Conservation (phyloP, 2,888 invertebrate species). For the Theretra japonica region DNA sequence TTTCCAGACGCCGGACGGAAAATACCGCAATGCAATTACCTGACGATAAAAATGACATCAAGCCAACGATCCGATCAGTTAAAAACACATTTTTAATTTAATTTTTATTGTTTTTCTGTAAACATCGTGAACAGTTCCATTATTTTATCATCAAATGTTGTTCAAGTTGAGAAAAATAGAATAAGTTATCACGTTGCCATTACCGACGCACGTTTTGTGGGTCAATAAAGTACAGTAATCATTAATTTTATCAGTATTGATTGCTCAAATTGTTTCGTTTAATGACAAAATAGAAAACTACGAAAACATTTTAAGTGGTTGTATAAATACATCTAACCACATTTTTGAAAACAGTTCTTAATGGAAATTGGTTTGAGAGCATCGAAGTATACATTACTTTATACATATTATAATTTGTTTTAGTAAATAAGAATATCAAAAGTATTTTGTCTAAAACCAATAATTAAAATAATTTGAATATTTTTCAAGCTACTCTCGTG, state of each 20-base stretch:
- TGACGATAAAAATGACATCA: conserved; percentile 11
- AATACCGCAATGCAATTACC: conserved; percentile 33
- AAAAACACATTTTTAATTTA: background rate
- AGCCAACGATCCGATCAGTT: conserved; percentile 2
- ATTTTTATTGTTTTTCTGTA: conserved; percentile 25
- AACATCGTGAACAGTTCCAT: conserved; percentile 27
- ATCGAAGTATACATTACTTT: too few relatives aligned
- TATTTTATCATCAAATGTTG: conserved; percentile 2
- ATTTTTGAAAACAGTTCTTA: too few relatives aligned
- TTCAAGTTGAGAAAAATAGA: conserved; percentile 17
- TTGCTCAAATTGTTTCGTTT: background rate
- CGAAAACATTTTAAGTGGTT: too few relatives aligned
- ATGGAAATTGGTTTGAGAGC: too few relatives aligned
- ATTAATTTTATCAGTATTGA: conserved; percentile 1
- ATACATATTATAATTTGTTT: too few relatives aligned
- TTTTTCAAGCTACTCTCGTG: too few relatives aligned
- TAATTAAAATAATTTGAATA: too few relatives aligned
- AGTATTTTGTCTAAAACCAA: too few relatives aligned
- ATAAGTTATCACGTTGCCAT: background rate
- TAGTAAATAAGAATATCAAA: too few relatives aligned
- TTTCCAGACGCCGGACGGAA: conserved; percentile 33
- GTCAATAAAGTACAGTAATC: background rate
- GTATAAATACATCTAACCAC: too few relatives aligned
- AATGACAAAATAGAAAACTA: background rate
- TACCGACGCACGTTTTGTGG: conserved; percentile 19